A percentile compares a stretch with the other conserved stretches of the same genome.
These are phyloP conservation scores for Ranitomeya variabilis DNA, from an alignment of 2,113 vertebrate genomes.

Conservation along the genomic window DNA sequence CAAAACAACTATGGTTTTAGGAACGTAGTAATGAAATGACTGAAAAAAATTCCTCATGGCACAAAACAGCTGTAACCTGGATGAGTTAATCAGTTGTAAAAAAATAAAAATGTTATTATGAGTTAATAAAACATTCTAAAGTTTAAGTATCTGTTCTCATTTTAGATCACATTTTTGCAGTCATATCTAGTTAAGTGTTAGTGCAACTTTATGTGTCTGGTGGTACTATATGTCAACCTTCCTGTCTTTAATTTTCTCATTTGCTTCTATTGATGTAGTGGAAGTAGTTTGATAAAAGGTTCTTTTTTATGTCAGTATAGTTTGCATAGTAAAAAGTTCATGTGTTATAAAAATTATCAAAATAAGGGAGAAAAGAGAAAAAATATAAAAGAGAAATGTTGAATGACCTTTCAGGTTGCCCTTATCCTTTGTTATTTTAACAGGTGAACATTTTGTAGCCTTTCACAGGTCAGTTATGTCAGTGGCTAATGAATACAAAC, in stretches of 20 bases:
- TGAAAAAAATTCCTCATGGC: no score
- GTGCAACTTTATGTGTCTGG: not conserved
- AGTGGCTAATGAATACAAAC: slow-evolving; percentile 63
- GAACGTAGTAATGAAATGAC: no score
- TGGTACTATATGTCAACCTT: not conserved
- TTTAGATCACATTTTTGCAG: not conserved
- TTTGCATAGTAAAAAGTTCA: not conserved
- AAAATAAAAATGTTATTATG: no score
- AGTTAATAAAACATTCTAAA: no score
- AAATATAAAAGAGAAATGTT: slow-evolving; percentile 29
- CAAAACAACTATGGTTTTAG: no score
- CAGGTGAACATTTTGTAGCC: slow-evolving; percentile 63
- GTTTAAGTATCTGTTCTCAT: no score
- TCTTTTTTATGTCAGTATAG: not conserved
- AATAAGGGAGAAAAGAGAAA: not conserved
- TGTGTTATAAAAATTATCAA: not conserved
- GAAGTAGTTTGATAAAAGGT: not conserved
- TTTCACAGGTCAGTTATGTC: slow-evolving; percentile 55
- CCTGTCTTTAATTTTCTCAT: not conserved
- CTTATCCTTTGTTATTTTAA: slow-evolving; percentile 68
- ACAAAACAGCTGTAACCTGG: no score
- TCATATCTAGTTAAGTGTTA: not conserved
- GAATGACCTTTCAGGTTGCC: slow-evolving; percentile 55
- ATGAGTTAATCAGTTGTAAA: no score
- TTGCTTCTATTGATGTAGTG: not conserved